Evolutionary conservation across 2,888 invertebrate species (phyloP).

Genomic region (Diabrotica balteata): DNA sequence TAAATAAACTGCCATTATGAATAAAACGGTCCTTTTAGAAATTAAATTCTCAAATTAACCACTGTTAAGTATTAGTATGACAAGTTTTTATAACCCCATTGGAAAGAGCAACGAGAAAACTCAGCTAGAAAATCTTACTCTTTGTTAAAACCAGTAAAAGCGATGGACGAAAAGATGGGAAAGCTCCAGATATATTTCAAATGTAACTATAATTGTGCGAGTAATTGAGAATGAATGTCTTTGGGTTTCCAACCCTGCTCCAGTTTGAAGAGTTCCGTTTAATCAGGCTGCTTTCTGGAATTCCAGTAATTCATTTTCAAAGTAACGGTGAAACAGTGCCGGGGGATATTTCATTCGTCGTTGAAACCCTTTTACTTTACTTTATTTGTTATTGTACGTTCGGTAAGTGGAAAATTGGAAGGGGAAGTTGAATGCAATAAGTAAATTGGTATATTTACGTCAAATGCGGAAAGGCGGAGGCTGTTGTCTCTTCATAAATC

Average conservation of each 20-base stretch:
- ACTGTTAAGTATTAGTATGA: background rate
- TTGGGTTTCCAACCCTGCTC: slow-evolving; percentile 24
- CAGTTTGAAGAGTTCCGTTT: slow-evolving; percentile 29
- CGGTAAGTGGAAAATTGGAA: no score
- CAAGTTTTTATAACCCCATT: slow-evolving; percentile 4
- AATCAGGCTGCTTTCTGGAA: slow-evolving; percentile 31
- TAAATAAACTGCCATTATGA: no score
- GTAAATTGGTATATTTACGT: no score
- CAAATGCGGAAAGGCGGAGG: no score
- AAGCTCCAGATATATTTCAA: slow-evolving; percentile 23
- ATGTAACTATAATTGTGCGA: slow-evolving; percentile 24
- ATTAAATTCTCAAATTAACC: no score
- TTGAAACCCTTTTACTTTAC: background rate
- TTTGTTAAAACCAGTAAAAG: slow-evolving; percentile 4
- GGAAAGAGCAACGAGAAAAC: slow-evolving; percentile 1
- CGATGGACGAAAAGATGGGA: background rate
- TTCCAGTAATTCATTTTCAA: slow-evolving; percentile 29
- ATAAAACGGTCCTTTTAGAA: no score
- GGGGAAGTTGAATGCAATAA: no score
- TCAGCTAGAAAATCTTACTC: slow-evolving; percentile 12
- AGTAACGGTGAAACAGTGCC: slow-evolving; percentile 23
- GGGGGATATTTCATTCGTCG: slow-evolving; percentile 1
- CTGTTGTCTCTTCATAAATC: no score
- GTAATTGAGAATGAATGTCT: slow-evolving; percentile 32
- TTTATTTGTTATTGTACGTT: slow-evolving; percentile 7